Evolutionary conservation across 2,888 invertebrate species (phyloP).

Genomic region (Tetheella fluctuosa): DNA sequence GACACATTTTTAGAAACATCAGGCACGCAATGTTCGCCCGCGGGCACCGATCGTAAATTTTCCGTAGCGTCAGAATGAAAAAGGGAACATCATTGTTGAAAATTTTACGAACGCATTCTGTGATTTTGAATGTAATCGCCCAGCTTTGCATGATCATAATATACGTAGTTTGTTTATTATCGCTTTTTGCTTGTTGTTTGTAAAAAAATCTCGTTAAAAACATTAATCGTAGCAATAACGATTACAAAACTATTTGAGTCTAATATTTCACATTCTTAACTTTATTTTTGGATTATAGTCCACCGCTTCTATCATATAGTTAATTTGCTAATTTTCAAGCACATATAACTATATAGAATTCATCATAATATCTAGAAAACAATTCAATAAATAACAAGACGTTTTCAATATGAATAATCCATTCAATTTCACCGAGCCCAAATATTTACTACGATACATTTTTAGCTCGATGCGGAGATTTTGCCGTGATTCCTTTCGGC

Average conservation of each 20-base stretch:
- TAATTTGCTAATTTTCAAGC: background rate
- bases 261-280: slow-evolving; percentile 32
- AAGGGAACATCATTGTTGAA: slow-evolving; percentile 81
- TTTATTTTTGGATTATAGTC: slow-evolving; percentile 23
- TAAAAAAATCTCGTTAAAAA: slow-evolving; percentile 6
- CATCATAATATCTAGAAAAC: slow-evolving; percentile 12
- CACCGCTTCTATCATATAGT: slow-evolving; percentile 20
- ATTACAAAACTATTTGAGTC: slow-evolving; percentile 26
- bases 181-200: slow-evolving; percentile 18
- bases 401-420: slow-evolving; percentile 22
- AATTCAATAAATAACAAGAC: slow-evolving; percentile 2
- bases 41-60: slow-evolving; percentile 79
- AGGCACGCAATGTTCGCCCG: slow-evolving; percentile 78
- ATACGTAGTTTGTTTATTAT: slow-evolving; percentile 31
- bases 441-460: slow-evolving; percentile 54
- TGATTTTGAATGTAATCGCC: slow-evolving; percentile 64
- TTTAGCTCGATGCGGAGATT: slow-evolving; percentile 57
- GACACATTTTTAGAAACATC: slow-evolving; percentile 84
- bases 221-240: slow-evolving; percentile 12
- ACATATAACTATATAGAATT: background rate
- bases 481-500: slow-evolving; percentile 66
- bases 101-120: slow-evolving; percentile 72
- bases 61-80: slow-evolving; percentile 81
- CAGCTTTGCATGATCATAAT: slow-evolving; percentile 60
- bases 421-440: slow-evolving; percentile 34